Percentiles rank a stretch among this genome's conserved stretches.
These are phyloP conservation scores for Pungitius pungitius DNA, from an alignment of 2,113 vertebrate genomes.

Conservation along the genomic window DNA sequence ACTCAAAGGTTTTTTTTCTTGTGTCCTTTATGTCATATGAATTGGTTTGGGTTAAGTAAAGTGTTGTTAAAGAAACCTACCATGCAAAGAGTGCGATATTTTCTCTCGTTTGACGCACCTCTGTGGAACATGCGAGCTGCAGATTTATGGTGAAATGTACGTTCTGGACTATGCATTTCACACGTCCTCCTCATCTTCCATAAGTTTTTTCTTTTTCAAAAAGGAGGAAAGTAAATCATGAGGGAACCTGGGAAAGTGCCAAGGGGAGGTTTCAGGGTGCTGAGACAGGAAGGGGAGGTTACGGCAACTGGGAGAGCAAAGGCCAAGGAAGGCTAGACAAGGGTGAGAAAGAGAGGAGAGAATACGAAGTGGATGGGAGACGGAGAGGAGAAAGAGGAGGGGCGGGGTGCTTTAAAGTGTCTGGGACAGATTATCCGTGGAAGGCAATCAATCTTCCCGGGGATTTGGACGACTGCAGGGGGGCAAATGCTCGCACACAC, in stretches of 20 bases:
- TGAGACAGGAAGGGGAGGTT: conserved; percentile 57
- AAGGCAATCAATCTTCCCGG: conserved; percentile 75
- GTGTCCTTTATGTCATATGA: conserved; percentile 17
- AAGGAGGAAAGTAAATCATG: conserved; percentile 26
- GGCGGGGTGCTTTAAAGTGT: conserved; percentile 54
- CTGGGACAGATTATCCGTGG: conserved; percentile 79
- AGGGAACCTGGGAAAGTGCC: conserved; percentile 17
- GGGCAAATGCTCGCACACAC: conserved; percentile 17
- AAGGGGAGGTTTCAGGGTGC: conserved; percentile 15
- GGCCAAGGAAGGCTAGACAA: conserved; percentile 42
- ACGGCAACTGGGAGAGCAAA: conserved; percentile 53
- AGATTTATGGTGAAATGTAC: conserved; percentile 17
- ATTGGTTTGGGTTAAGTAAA: no score
- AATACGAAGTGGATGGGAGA: conserved; percentile 30
- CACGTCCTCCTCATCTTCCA: conserved; percentile 6
- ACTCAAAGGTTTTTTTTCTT: conserved; percentile 12
- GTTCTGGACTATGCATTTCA: conserved; percentile 17
- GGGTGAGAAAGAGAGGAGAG: conserved; percentile 36
- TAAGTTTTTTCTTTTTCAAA: background rate
- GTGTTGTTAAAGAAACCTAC: conserved; percentile 31
- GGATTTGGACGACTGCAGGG: conserved; percentile 49
- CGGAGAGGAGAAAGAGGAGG: background rate
- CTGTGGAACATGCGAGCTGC: background rate
- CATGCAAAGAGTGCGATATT: conserved; percentile 33
- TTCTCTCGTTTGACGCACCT: conserved; percentile 29